Base-by-base conservation (phyloP, 2,113 vertebrate genomes). In the Heloderma charlesbogerti region DNA sequence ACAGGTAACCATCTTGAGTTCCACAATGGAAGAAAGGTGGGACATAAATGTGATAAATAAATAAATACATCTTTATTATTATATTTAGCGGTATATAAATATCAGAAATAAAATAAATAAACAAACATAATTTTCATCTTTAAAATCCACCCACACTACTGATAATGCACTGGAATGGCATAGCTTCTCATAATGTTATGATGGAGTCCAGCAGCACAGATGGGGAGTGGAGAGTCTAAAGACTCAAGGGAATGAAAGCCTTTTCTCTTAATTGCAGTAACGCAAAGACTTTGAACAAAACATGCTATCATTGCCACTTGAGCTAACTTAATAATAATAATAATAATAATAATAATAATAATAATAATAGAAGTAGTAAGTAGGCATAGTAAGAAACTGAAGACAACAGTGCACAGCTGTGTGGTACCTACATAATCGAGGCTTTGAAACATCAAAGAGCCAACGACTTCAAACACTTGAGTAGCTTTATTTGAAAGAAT, bases 401-500 rank as follows among this genome's bases (percentile, higher is more conserved):
- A 96, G 97, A 94, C 95, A 89, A 85, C 92, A 97, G 96, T 96
- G 93, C 94, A 95, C 93, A 92, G 93, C 95, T 96, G 92, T 94
- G 94, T 96, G 95, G 95, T 97, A 97, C 96, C 96, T 97, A 97
- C 97, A 97, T 98, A 97, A 98, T 93, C 97, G 94, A 97, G 94
- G 87, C 95, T 98, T 97, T 97, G 96, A 98, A 97, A 96, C 95
- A 97, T 97, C 96, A 98, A 97, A 98, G 96, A 93, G 86, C 91
- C 94, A 94, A 95, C 90, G 97, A 94, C 96, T 98, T 98, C 97
- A 98, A 97, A 97, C 82, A 90, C 89, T 96, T 93, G 96, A 96
- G 94, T 95, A 97, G 95, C 82, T 96, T 97, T 96, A 96, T 98
- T 96, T 96, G 94, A 98, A 97, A 96, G 93, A 96, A 93, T 94